These are phyloP conservation scores for Fulica atra DNA, from an alignment of 2,113 vertebrate genomes.

Conservation along the genomic window DNA sequence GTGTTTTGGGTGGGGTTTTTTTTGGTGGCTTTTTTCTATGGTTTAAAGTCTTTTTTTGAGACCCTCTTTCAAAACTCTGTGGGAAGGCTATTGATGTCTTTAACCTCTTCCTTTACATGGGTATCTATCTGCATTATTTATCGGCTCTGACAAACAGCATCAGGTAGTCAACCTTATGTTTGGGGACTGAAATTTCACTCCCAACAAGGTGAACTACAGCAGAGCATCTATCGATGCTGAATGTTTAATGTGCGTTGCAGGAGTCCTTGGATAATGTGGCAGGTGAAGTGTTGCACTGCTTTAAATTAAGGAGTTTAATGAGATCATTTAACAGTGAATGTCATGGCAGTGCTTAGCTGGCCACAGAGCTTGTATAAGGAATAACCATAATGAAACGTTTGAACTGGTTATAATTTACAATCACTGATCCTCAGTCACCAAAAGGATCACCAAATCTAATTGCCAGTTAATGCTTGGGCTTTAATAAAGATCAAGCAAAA, in stretches of 20 bases:
- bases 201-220: conserved; percentile 9
- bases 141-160: conserved; percentile 9
- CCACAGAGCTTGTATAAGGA: conserved; percentile 28
- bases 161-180: conserved; percentile 55
- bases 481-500: conserved; percentile 64
- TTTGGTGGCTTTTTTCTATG: not conserved
- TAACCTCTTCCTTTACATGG: conserved; percentile 12
- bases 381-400: conserved; percentile 47
- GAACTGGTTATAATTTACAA: conserved; percentile 38
- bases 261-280: conserved; percentile 55
- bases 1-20: no score
- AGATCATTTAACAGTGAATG: conserved; percentile 60
- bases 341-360: conserved; percentile 53
- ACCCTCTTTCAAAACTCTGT: not conserved
- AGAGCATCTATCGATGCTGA: conserved; percentile 37
- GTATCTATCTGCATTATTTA: conserved; percentile 40
- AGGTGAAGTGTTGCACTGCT: conserved; percentile 56
- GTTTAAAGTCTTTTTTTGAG: not conserved
- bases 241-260: conserved; percentile 61
- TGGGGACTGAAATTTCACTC: conserved; percentile 40
- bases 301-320: conserved; percentile 58
- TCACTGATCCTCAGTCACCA: conserved; percentile 3
- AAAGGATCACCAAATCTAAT: conserved; percentile 37
- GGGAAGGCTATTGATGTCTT: not conserved
- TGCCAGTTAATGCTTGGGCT: conserved; percentile 39